Conservation (phyloP, 1,140 invertebrate species). For the Anoplophora glabripennis region DNA sequence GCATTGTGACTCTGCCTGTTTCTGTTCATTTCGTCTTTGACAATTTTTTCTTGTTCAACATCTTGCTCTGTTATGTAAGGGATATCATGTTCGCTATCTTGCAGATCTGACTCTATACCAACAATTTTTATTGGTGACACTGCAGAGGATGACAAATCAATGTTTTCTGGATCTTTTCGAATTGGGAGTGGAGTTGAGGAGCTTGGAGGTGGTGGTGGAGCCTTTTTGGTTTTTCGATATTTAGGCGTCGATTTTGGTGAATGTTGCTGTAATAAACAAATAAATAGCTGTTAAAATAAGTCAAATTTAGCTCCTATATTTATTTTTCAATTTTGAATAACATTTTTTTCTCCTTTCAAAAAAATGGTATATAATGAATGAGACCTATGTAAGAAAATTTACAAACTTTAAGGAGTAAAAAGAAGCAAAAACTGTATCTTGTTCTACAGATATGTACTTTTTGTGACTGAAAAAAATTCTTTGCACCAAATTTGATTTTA, state of each 20-base stretch:
- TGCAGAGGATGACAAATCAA: neutral
- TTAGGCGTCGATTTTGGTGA: slow-evolving; percentile 41
- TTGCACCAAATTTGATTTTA: no score
- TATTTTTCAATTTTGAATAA: no score
- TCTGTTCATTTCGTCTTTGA: slow-evolving; percentile 59
- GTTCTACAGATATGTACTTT: no score
- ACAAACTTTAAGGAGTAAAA: no score
- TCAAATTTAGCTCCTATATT: no score
- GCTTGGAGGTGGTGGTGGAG: slow-evolving; percentile 54
- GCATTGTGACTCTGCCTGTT: slow-evolving; percentile 53
- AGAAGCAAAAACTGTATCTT: no score
- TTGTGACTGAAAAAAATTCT: no score
- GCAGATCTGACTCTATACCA: neutral
- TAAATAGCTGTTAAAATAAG: no score
- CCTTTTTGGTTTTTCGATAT: slow-evolving; percentile 54
- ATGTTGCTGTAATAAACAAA: slow-evolving; percentile 44
- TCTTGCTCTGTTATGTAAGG: slow-evolving; percentile 22
- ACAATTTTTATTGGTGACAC: neutral
- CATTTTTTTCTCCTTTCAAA: no score
- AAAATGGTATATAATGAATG: no score
- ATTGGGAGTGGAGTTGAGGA: slow-evolving; percentile 13
- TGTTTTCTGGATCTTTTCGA: slow-evolving; percentile 1
- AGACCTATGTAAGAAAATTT: no score
- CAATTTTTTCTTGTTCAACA: slow-evolving; percentile 53
- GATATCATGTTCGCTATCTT: neutral